Base-by-base conservation (phyloP, 2,113 vertebrate genomes). In the Salvelinus fontinalis region DNA sequence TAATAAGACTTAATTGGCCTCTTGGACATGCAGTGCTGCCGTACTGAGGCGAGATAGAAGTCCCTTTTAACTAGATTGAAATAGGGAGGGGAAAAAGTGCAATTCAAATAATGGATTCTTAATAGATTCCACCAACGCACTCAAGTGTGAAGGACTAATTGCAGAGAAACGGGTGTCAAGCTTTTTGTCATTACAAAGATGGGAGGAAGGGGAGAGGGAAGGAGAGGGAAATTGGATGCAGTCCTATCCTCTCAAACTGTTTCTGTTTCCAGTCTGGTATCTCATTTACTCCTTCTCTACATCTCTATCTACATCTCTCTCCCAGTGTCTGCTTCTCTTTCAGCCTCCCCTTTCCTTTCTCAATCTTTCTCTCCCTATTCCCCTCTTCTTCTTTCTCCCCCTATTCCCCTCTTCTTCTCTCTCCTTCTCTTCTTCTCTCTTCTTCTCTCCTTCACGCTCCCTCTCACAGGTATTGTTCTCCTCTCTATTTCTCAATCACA, bases 81-180 rank as follows among this genome's bases (percentile, higher is more conserved):
- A 89, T 81, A 49, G 75, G 70, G 44, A 34, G 70, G 54, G 67
- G 5, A 9, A 9, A 34, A 34, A 73, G 80, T 75, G 78, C 90
- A 87, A 90, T 90, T 92, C 83, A 90, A 90, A 91, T 91, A 92
- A 92, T 90, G 89, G 89, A 77, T 88, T 89, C 91, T 89, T 89
- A 93, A 90, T 89, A 90, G 87, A 90, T 89, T 89, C 82, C 66
- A 81, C 82, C 73, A 79, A 91, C 81, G 89, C 87, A 80, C 81
- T 88, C 71, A 78, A 88, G 87, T 91, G 88, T 83, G 81, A 89
- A 90, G 84, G 86, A 81, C 83, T 88, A 83, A 82, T 89, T 87
- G 86, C 70, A 79, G 79, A 83, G 80, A 86, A 88, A 78, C 80
- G 82, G 22, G 31, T 75, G 81, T 87, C 79, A 78, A 78, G 39